Evolutionary conservation across 2,888 invertebrate genomes (phyloP).

Genomic region (Ommatoiulus sabulosus): DNA sequence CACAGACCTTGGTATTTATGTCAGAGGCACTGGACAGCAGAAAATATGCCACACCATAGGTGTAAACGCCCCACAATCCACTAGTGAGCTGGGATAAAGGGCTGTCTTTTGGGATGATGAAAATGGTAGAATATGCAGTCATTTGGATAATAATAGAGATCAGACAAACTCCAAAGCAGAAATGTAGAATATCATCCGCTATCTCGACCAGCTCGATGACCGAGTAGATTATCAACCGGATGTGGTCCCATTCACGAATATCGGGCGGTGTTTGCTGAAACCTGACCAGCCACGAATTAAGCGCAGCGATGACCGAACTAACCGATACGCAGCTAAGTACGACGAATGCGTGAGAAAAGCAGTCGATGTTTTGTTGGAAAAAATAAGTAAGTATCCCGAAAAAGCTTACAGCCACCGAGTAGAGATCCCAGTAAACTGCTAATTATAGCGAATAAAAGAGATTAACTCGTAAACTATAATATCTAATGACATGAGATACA

Average conservation of each 20-base stretch:
- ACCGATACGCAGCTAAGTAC: neutral
- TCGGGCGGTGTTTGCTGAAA: neutral
- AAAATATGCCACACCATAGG: neutral
- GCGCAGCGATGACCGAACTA: neutral
- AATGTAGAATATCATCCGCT: neutral
- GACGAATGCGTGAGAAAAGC: neutral
- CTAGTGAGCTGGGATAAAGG: neutral
- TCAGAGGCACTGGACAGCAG: neutral
- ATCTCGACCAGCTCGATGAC: slow-evolving; percentile 7
- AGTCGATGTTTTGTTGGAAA: neutral
- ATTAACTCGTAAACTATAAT: too few relatives aligned
- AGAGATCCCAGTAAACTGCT: neutral
- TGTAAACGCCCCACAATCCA: neutral
- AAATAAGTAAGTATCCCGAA: neutral
- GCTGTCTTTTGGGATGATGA: neutral
- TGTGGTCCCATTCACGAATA: neutral
- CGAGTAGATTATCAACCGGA: neutral
- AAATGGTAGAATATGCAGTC: neutral
- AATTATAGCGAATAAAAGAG: too few relatives aligned
- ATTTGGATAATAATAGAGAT: slow-evolving; percentile 4
- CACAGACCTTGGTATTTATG: neutral
- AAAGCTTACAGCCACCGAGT: neutral
- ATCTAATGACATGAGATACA: too few relatives aligned
- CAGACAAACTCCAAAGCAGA: neutral
- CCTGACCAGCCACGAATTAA: neutral